A percentile compares a stretch with the other conserved stretches of the same genome.
Evolutionary conservation across 2,888 invertebrate genomes (phyloP).

Genomic region (Cheilosia variabilis): DNA sequence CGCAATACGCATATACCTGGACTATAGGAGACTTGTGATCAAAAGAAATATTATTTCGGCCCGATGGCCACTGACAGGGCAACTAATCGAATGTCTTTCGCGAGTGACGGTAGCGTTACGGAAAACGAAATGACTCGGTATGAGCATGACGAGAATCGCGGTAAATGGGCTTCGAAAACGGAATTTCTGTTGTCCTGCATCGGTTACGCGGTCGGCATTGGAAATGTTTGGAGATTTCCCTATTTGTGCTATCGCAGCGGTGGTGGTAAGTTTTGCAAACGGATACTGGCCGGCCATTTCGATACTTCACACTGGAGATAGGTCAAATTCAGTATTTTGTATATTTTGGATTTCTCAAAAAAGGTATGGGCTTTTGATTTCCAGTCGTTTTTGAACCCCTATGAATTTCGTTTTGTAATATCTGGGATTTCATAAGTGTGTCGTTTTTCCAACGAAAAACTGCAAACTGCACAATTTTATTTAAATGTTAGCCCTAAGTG

Average conservation of each 20-base stretch:
- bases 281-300: too few species aligned
- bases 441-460: too few species aligned
- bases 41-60: neutral
- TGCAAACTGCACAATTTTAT: too few species aligned
- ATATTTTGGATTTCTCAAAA: too few species aligned
- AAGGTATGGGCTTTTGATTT: too few species aligned
- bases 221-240: conserved; percentile 94
- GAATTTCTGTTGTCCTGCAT: conserved; percentile 92
- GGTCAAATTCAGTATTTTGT: too few species aligned
- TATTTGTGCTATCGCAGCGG: conserved; percentile 91
- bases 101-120: conserved; percentile 20
- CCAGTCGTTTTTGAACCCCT: too few species aligned
- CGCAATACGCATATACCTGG: neutral
- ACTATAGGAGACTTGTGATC: neutral
- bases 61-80: conserved; percentile 42
- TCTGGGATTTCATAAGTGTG: too few species aligned
- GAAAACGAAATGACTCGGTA: conserved; percentile 55
- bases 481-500: too few species aligned
- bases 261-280: conserved; percentile 85
- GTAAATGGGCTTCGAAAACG: conserved; percentile 89
- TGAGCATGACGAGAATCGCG: conserved; percentile 83
- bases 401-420: too few species aligned
- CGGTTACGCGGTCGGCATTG: conserved; percentile 93
- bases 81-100: conserved; percentile 29
- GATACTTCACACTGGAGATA: too few species aligned